Base-by-base conservation (phyloP, 1,140 invertebrate genomes). In the Zaprionus vittiger region DNA sequence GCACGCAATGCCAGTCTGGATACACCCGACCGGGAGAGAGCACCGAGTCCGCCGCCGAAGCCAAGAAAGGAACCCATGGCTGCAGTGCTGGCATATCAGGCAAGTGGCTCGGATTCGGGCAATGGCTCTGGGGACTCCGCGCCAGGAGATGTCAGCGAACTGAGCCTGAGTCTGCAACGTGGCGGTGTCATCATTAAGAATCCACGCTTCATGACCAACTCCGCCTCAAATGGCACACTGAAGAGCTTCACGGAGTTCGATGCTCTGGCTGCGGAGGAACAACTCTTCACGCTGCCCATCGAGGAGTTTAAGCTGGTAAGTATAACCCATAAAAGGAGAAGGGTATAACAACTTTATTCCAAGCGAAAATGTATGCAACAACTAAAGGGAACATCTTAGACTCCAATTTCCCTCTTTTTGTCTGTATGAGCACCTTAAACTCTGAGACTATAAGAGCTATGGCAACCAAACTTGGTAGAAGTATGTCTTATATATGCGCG, bases 71-170 rank as follows among this genome's bases (percentile, higher is more conserved):
- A 93, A 15, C 93, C 93, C 47, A 93, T 94, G 64, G 90, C 83
- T 1, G 86, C 94, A 7, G 94, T 95, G 22, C 93, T 94, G 24
- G 94, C 95, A 0, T 97, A 97, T 81, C 96, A 97, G 71, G 95
- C 96, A 1, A 97, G 96, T 52, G 97, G 97, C 1, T 97, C 96
- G 1, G 97, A 98, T 93, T 97, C 97, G 11, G 97, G 97, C 2
- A 97, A 97, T 81, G 97, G 97, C 0, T 97, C 97, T 0, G 97
- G 97, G 0, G 97, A 98, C 91, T 96, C 96, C 0, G 95, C 95
- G 0, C 94, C 96, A 65, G 95, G 95, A 14, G 95, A 96, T 76
- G 83, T 93, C 90, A 93, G 93, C 20, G 93, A 93, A 20, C 75
- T 91, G 72, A 17, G 41, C 7, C 31, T 34, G 9, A 87, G 76